These are phyloP conservation scores for Hypocryptadius cinnamomeus DNA, from an alignment of 2,113 vertebrate genomes.

Conservation along the genomic window DNA sequence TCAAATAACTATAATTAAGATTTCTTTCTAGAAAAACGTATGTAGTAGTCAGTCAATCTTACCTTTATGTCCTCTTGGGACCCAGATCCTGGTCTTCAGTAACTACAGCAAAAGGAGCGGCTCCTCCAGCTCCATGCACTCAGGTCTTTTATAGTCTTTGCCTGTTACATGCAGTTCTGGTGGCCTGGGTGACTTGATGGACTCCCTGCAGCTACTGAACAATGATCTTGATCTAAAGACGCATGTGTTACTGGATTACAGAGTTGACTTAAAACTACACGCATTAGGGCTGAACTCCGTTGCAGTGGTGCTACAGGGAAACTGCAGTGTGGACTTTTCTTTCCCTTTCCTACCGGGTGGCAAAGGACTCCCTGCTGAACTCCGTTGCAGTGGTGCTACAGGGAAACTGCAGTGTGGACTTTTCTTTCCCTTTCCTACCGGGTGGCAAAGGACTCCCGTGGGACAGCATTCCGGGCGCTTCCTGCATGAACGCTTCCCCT, in stretches of 20 bases:
- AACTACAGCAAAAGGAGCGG: neutral
- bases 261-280: neutral
- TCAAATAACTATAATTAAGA: neutral
- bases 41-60: neutral
- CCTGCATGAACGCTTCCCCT: neutral
- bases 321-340: neutral
- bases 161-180: neutral
- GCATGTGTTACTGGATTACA: neutral
- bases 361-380: too few relatives aligned
- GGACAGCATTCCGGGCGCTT: neutral
- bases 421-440: neutral
- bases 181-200: neutral
- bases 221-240: neutral
- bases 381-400: neutral
- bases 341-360: neutral
- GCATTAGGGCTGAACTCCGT: neutral
- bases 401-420: neutral
- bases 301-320: neutral
- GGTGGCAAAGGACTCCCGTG: neutral
- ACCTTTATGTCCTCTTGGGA: neutral
- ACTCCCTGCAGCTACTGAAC: neutral
- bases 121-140: neutral
- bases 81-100: neutral
- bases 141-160: neutral
- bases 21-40: neutral